These are phyloP conservation scores for Sarotherodon lohbergeri DNA, from an alignment of 2,113 vertebrate genomes.

Conservation along the genomic window DNA sequence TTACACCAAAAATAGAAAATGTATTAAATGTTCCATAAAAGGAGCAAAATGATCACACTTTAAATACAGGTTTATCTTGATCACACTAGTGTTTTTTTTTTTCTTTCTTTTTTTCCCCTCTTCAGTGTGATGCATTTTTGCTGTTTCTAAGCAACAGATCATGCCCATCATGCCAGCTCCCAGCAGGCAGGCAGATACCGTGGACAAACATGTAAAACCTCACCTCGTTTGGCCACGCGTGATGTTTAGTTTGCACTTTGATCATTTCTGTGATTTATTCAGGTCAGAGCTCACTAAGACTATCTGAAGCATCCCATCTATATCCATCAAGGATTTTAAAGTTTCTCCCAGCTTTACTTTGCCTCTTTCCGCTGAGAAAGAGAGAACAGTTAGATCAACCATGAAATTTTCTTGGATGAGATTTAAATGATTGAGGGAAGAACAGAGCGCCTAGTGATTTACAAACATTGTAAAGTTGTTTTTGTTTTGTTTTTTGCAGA, in stretches of 20 bases:
- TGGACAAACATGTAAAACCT: neutral
- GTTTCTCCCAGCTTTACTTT: neutral
- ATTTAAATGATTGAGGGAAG: neutral
- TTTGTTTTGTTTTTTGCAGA: constrained; percentile 56
- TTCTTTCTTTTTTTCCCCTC: neutral
- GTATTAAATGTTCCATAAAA: neutral
- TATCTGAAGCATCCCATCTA: neutral
- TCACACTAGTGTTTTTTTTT: neutral
- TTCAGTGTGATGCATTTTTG: neutral
- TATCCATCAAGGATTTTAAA: neutral
- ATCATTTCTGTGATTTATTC: neutral
- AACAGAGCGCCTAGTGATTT: neutral
- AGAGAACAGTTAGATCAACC: neutral
- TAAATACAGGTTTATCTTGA: neutral
- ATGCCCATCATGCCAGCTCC: neutral
- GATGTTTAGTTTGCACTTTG: neutral
- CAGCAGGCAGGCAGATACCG: neutral
- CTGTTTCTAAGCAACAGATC: constrained; percentile 1
- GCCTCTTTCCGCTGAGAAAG: neutral
- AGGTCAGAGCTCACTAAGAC: neutral
- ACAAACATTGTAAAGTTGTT: neutral
- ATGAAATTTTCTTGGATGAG: neutral
- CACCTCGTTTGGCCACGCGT: neutral
- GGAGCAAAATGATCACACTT: neutral
- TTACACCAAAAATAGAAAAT: neutral